phyloP scores from a whole-genome alignment of 2,113 vertebrate genomes.

The Amphilophus citrinellus region DNA sequence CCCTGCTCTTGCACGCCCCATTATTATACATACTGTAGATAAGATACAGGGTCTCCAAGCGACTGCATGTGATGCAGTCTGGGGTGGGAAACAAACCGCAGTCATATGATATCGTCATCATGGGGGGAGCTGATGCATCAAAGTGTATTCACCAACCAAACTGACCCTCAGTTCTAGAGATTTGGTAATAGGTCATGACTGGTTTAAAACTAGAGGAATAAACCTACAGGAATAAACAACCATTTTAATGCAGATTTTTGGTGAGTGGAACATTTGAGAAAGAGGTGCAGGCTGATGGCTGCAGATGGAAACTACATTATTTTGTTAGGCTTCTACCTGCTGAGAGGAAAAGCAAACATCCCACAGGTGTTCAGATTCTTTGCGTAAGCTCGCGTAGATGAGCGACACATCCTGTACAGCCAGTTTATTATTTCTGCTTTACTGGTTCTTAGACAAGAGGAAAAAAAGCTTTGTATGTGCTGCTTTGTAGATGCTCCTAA shows the following conservation, averaged over 20 bases:
- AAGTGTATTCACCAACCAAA: neutral
- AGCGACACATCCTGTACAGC: slow-evolving; percentile 12
- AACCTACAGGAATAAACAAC: neutral
- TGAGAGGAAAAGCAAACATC: neutral
- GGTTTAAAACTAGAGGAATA: neutral
- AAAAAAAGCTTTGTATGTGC: neutral
- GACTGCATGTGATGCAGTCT: too few species aligned
- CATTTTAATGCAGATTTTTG: neutral
- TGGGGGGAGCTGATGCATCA: neutral
- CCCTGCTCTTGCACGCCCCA: neutral
- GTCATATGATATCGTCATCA: neutral
- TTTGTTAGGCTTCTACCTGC: neutral
- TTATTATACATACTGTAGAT: neutral
- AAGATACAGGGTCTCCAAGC: too few species aligned
- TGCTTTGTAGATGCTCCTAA: neutral
- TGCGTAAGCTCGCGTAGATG: neutral
- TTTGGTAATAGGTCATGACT: neutral
- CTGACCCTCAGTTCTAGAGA: neutral
- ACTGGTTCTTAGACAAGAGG: neutral
- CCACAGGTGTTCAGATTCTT: slow-evolving; percentile 1
- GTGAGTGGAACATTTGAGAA: neutral
- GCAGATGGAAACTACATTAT: neutral
- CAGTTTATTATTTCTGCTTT: neutral
- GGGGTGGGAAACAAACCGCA: too few species aligned
- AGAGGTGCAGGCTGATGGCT: neutral